phyloP scores from a whole-genome alignment of 2,797 vertebrate genomes.

The Oophaga sylvatica region DNA sequence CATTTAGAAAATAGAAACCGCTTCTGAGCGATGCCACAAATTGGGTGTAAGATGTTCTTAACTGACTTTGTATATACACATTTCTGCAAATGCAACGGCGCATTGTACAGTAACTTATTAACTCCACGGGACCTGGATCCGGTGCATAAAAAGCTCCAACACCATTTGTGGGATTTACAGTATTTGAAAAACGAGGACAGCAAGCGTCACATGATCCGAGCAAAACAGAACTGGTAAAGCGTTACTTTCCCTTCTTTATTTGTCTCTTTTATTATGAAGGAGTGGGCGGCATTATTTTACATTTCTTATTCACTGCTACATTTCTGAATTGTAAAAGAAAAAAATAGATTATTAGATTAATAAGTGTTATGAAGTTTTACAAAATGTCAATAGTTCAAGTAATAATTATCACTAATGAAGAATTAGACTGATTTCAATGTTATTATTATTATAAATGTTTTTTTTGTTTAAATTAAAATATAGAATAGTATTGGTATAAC shows the following conservation, averaged over 20 bases:
- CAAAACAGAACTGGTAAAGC: background rate
- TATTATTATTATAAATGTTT: too few species aligned
- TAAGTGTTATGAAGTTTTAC: background rate
- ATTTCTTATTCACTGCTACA: background rate
- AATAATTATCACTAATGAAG: too few species aligned
- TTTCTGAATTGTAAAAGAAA: background rate
- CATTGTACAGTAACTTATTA: conserved; percentile 42
- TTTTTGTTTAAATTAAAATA: too few species aligned
- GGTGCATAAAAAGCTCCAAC: conserved; percentile 10
- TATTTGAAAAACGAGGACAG: conserved; percentile 35
- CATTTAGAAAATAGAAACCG: conserved; percentile 52
- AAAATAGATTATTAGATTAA: background rate
- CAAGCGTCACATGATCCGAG: conserved; percentile 1
- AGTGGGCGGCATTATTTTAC: background rate
- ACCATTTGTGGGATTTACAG: conserved; percentile 38
- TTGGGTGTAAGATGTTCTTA: conserved; percentile 52
- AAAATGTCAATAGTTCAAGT: too few species aligned
- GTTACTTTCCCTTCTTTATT: background rate
- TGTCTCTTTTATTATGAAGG: background rate
- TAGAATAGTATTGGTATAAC: too few species aligned
- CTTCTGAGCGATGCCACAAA: conserved; percentile 45
- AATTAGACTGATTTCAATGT: too few species aligned
- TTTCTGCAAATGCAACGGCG: conserved; percentile 39
- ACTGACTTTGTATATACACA: conserved; percentile 44
- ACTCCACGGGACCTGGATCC: conserved; percentile 25